Evolutionary conservation across 2,888 invertebrate species (phyloP).

Genomic region (Cremastinae sp.): DNA sequence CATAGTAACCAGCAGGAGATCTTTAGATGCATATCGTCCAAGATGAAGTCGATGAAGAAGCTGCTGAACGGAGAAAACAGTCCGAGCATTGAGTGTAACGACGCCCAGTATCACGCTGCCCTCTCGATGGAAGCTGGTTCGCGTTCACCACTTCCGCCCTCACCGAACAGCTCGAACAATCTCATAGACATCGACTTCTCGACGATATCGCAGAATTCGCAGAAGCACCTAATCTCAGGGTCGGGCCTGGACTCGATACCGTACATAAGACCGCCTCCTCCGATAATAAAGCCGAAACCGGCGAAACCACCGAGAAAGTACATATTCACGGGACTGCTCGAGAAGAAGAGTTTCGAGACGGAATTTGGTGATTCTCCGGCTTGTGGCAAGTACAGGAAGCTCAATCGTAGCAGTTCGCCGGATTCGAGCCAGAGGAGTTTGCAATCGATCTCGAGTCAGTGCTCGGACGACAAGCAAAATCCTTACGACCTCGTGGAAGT

Average conservation of each 20-base stretch:
- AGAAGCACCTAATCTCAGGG: conserved; percentile 65
- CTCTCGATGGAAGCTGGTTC: conserved; percentile 91
- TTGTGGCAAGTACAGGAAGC: conserved; percentile 82
- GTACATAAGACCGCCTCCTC: conserved; percentile 81
- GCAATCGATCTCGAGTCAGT: conserved; percentile 11
- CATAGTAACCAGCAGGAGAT: conserved; percentile 92
- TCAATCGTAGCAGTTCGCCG: conserved; percentile 82
- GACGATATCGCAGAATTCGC: conserved; percentile 74
- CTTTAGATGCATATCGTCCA: conserved; percentile 89
- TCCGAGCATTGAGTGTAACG: conserved; percentile 84
- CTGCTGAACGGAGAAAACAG: conserved; percentile 86
- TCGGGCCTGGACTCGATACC: conserved; percentile 68
- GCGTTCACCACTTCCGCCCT: conserved; percentile 89
- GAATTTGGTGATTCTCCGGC: conserved; percentile 81
- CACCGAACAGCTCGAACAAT: conserved; percentile 82
- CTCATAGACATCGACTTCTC: conserved; percentile 81
- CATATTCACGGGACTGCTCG: conserved; percentile 73
- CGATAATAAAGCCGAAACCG: conserved; percentile 84
- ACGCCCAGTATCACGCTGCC: conserved; percentile 88
- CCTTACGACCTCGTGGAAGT: conserved; percentile 90
- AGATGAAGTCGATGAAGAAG: conserved; percentile 94
- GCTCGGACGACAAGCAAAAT: conserved; percentile 81
- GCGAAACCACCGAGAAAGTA: conserved; percentile 85
- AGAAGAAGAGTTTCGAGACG: conserved; percentile 79
- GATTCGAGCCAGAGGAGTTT: conserved; percentile 49